These are phyloP conservation scores for Xenopus petersii DNA, from an alignment of 2,797 vertebrate species.

Conservation along the genomic window DNA sequence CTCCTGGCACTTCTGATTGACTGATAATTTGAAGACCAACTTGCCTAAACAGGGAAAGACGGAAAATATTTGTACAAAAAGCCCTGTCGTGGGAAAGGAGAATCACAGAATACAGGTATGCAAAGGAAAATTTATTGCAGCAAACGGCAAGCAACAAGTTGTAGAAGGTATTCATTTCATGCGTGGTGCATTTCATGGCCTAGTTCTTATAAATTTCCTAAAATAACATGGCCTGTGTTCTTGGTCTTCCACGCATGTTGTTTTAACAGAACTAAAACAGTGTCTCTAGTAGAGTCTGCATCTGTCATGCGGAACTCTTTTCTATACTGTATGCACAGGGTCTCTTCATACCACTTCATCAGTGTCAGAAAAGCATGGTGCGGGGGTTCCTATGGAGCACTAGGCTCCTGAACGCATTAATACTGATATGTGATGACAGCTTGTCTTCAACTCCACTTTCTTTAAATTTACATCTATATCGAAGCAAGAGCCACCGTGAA, in stretches of 20 bases:
- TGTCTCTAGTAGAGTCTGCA: constrained; percentile 19
- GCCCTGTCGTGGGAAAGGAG: constrained; percentile 6
- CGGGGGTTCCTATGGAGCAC: constrained; percentile 5
- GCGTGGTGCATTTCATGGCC: constrained; percentile 29
- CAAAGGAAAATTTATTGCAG: constrained; percentile 18
- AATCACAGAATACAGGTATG: constrained; percentile 6
- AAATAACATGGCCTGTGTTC: constrained; percentile 30
- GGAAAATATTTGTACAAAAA: constrained; percentile 12
- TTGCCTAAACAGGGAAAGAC: constrained; percentile 27
- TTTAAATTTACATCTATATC: constrained; percentile 19
- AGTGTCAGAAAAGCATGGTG: constrained; percentile 27
- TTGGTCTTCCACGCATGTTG: constrained; percentile 16
- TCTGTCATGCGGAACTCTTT: constrained; percentile 33
- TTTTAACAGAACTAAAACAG: constrained; percentile 25
- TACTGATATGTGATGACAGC: constrained; percentile 36
- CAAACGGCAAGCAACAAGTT: background rate
- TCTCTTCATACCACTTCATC: constrained; percentile 22
- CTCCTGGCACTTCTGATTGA: constrained; percentile 1
- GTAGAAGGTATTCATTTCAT: constrained; percentile 15
- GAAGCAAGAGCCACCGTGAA: constrained; percentile 10
- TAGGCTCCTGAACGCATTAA: constrained; percentile 24
- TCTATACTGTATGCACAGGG: constrained; percentile 32
- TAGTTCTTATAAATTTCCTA: constrained; percentile 22
- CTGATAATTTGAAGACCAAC: background rate
- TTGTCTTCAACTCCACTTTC: constrained; percentile 27